Evolutionary conservation across 2,113 vertebrate genomes (phyloP).

Genomic region (Enhydra lutris): DNA sequence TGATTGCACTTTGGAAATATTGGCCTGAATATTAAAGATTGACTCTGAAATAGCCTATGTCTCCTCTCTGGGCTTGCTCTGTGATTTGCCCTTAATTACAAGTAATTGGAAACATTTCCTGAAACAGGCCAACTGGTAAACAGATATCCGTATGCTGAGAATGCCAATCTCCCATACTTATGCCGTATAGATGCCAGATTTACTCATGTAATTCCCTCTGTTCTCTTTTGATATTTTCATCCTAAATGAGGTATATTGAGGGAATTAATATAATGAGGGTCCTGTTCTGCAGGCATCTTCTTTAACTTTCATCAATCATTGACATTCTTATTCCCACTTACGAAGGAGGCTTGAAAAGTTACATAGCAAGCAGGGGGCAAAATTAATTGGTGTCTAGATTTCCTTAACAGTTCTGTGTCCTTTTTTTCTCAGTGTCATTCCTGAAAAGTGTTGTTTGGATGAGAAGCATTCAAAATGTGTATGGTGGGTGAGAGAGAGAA

Average conservation of each 20-base stretch:
- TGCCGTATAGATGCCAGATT: background rate
- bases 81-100: background rate
- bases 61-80: background rate
- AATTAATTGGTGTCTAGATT: conserved; percentile 45
- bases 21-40: background rate
- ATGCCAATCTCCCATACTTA: background rate
- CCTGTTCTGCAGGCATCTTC: background rate
- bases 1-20: background rate
- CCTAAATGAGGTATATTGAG: background rate
- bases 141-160: background rate
- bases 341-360: conserved; percentile 24
- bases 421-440: background rate
- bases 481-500: background rate
- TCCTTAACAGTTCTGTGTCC: background rate
- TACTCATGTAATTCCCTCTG: background rate
- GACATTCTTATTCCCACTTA: background rate
- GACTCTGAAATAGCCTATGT: background rate
- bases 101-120: background rate
- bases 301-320: background rate
- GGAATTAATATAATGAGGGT: conserved; percentile 3
- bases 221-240: background rate
- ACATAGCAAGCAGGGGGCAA: conserved; percentile 21
- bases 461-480: background rate
- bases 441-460: background rate
- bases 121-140: background rate